These are phyloP conservation scores for Synanthedon andrenaeformis DNA, from an alignment of 2,888 invertebrate species.

Conservation along the genomic window DNA sequence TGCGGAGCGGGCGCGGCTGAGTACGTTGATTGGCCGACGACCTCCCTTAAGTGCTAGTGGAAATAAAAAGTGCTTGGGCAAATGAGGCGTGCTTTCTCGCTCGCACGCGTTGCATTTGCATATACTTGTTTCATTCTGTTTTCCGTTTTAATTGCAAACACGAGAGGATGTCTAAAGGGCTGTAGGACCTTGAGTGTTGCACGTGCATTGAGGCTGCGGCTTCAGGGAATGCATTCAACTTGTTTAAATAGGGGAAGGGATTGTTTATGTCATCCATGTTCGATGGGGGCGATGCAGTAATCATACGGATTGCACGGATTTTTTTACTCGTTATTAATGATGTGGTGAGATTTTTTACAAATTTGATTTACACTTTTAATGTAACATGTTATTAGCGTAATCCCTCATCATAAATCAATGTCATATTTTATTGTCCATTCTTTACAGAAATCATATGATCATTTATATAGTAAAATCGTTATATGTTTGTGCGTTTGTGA, in stretches of 20 bases:
- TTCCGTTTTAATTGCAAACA: conserved; percentile 69
- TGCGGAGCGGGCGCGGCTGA: conserved; percentile 55
- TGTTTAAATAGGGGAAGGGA: conserved; percentile 49
- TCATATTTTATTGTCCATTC: background rate
- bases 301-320: background rate
- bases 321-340: background rate
- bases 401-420: background rate
- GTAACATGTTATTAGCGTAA: background rate
- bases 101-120: conserved; percentile 27
- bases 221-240: conserved; percentile 54
- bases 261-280: conserved; percentile 47
- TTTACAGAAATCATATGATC: background rate
- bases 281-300: conserved; percentile 15
- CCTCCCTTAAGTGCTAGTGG: conserved; percentile 59
- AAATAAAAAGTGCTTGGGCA: conserved; percentile 66
- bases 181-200: conserved; percentile 65
- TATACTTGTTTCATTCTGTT: conserved; percentile 43
- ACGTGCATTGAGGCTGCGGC: conserved; percentile 48
- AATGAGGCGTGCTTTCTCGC: conserved; percentile 57
- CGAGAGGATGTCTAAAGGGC: conserved; percentile 65
- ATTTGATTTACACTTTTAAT: background rate
- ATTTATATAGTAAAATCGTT: too few species aligned
- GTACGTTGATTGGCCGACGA: conserved; percentile 69
- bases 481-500: too few species aligned
- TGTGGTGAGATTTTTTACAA: background rate